A percentile compares a stretch with the other conserved stretches of the same genome.
These are phyloP conservation scores for Eulithis testata DNA, from an alignment of 2,888 invertebrate genomes.

Conservation along the genomic window DNA sequence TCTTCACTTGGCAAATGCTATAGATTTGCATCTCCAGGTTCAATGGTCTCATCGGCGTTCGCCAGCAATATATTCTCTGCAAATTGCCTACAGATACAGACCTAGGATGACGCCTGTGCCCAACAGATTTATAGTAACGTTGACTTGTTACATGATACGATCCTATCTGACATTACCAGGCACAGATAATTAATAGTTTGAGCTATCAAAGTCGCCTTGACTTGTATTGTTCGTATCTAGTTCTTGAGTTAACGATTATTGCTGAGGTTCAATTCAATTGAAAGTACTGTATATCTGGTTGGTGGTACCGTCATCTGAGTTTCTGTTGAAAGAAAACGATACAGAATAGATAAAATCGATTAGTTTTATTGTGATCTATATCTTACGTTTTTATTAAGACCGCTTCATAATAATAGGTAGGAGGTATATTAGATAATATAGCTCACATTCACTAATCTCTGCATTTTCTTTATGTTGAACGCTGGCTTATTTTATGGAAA, in stretches of 20 bases:
- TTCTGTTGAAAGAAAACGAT: not conserved
- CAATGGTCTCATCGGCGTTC: constrained; percentile 18
- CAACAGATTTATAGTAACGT: constrained; percentile 71
- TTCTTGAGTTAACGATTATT: constrained; percentile 20
- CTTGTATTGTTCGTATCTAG: constrained; percentile 16
- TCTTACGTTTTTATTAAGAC: no score
- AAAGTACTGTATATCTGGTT: not conserved
- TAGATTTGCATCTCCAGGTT: constrained; percentile 19
- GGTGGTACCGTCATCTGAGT: not conserved
- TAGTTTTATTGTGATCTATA: no score
- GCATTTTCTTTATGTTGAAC: no score
- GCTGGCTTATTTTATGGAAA: no score
- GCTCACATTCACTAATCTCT: no score
- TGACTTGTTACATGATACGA: constrained; percentile 68
- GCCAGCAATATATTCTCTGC: constrained; percentile 53
- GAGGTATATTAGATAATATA: no score
- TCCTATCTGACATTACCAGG: constrained; percentile 45
- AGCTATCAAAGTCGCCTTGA: constrained; percentile 21
- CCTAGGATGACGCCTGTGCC: constrained; percentile 64
- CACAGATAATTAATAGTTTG: constrained; percentile 20
- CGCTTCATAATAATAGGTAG: no score
- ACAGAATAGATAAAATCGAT: not conserved
- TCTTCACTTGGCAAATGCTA: constrained; percentile 1
- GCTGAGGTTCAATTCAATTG: constrained; percentile 9
- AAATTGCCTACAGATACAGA: constrained; percentile 60